These are phyloP conservation scores for Drosophila helvetica DNA, from an alignment of 2,888 invertebrate genomes.

Conservation along the genomic window DNA sequence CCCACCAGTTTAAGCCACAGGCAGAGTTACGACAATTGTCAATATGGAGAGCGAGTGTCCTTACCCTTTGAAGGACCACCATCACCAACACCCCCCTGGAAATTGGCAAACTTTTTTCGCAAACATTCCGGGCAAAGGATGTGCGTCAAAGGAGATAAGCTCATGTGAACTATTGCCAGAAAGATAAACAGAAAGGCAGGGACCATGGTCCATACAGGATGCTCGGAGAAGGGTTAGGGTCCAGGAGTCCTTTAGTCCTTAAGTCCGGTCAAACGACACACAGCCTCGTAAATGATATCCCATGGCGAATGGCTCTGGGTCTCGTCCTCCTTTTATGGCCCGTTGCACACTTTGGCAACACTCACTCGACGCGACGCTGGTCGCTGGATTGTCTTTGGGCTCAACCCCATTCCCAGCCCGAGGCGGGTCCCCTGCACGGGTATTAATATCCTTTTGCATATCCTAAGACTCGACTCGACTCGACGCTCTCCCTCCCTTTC, in stretches of 20 bases:
- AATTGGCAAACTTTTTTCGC: conserved; percentile 65
- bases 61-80: conserved; percentile 65
- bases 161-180: conserved; percentile 82
- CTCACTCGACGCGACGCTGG: conserved; percentile 61
- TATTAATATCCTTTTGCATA: conserved; percentile 72
- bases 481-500: conserved; percentile 27
- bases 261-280: conserved; percentile 76
- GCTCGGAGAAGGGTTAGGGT: conserved; percentile 9
- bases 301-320: conserved; percentile 83
- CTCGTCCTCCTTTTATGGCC: conserved; percentile 62
- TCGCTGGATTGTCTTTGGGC: conserved; percentile 55
- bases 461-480: conserved; percentile 46
- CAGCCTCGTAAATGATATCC: conserved; percentile 83
- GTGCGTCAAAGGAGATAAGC: conserved; percentile 73
- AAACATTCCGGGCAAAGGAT: conserved; percentile 63
- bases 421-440: conserved; percentile 37
- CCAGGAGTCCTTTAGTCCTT: conserved; percentile 50
- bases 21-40: conserved; percentile 63
- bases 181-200: conserved; percentile 79
- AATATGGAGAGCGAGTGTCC: conserved; percentile 43
- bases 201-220: conserved; percentile 49
- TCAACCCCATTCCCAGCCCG: conserved; percentile 41
- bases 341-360: conserved; percentile 68
- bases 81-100: conserved; percentile 18
- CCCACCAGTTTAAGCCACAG: conserved; percentile 54